Base-by-base conservation (phyloP, 2,797 vertebrate genomes). In the Macropodus opercularis region DNA sequence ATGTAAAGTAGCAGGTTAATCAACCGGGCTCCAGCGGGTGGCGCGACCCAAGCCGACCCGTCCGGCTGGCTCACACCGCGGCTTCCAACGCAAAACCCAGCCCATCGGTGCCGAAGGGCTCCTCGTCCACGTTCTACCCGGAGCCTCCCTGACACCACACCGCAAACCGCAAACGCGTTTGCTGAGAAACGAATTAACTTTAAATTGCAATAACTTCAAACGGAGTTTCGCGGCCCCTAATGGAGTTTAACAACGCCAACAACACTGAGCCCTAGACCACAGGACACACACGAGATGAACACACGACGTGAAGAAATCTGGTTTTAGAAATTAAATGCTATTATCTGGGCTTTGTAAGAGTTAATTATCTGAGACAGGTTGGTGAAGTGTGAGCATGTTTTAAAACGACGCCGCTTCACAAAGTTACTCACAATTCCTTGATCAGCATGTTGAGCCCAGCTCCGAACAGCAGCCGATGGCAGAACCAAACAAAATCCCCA, bases 391-490 rank as follows among this genome's bases (percentile, higher is more conserved):
- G 18, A 1, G 14, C 1, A 13, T 1, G 39, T 22, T 8, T 17
- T 11, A 18, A 29, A 5, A 26, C 17, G 17, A 18, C 11, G 3
- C 6, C 5, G 2, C 47, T 44, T 35, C 1, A 38, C 0, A 43
- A 61, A 47, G 23, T 50, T 80, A 93, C 92, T 93, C 71, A 93
- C 92, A 66, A 93, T 55, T 93, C 92, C 61, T 88, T 90, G 40
- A 91, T 88, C n/a, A 90, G 56, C 91, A 93, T 93, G 53, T 53
- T 82, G 81, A 3, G 46, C 2, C 42, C 15, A 18, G 0, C 5
- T 53, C 13, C 39, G 15, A 15, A 65, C 23, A 19, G 6, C 50
- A 7, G 58, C 18, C 23, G 29, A 14, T 0, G n/a, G 35, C 4
- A 21, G 4, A 24, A 1, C n/a, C n/a, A n/a, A 2, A 8, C 2